Conservation (phyloP, 2,888 invertebrate species). For the Falcaria lacertinaria region DNA sequence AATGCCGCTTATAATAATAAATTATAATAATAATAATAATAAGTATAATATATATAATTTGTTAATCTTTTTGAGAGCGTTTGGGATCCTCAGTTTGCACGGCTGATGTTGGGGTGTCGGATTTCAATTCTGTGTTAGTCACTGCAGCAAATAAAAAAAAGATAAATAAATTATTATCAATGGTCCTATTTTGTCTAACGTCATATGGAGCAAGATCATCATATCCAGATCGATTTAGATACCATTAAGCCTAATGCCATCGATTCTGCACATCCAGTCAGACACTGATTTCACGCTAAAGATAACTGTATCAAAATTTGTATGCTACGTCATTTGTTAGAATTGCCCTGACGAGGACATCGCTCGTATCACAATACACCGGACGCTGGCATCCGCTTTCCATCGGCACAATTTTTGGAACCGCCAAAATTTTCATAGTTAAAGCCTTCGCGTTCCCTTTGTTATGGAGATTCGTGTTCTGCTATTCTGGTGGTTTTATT, state of each 20-base stretch:
- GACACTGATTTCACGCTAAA: constrained; percentile 55
- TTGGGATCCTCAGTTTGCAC: no score
- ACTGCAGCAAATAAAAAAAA: no score
- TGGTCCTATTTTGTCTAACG: no score
- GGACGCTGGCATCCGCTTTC: constrained; percentile 68
- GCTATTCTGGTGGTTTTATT: constrained; percentile 11
- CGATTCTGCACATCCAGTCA: constrained; percentile 34
- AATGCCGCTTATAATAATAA: no score
- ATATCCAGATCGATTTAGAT: constrained; percentile 3
- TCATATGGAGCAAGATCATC: no score
- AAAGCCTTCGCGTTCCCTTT: constrained; percentile 53
- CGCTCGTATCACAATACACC: constrained; percentile 60
- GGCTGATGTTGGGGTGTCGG: no score
- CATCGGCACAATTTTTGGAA: constrained; percentile 69
- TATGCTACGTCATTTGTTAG: constrained; percentile 55
- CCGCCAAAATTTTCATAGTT: constrained; percentile 73
- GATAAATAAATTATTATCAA: no score
- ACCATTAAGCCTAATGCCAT: constrained; percentile 13
- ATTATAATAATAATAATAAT: no score
- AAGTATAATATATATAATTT: no score
- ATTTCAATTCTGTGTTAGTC: no score
- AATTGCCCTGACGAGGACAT: constrained; percentile 67
- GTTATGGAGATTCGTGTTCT: constrained; percentile 61
- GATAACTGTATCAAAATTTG: constrained; percentile 68
- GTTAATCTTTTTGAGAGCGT: no score